Percentiles rank a stretch among this genome's conserved stretches.
Conservation (phyloP, 2,888 invertebrate species). For the Hydropsyche betteni region DNA sequence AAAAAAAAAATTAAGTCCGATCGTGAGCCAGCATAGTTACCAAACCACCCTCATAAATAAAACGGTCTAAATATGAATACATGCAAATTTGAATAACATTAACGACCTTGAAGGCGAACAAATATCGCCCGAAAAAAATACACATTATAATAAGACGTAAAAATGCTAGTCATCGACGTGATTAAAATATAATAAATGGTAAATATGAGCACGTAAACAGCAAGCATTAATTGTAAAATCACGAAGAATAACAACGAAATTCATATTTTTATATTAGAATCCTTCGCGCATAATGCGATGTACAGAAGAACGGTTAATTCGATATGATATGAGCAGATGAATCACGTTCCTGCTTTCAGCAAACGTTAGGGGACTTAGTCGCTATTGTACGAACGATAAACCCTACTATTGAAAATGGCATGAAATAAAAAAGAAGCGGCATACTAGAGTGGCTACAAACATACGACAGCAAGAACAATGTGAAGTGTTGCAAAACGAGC, state of each 20-base stretch:
- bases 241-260: background rate
- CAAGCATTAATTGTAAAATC: background rate
- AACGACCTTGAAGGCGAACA: slow-evolving; percentile 3
- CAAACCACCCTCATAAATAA: too few species aligned
- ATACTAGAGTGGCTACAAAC: too few species aligned
- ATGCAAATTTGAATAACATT: background rate
- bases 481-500: too few species aligned
- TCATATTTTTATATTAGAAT: background rate
- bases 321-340: slow-evolving; percentile 7
- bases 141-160: slow-evolving; percentile 4
- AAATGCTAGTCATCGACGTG: slow-evolving; percentile 18
- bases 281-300: background rate
- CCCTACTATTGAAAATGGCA: too few species aligned
- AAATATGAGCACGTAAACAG: background rate
- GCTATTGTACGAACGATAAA: too few species aligned
- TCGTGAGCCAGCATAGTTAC: too few species aligned
- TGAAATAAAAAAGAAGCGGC: too few species aligned
- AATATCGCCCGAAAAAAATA: slow-evolving; percentile 8
- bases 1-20: too few species aligned
- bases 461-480: too few species aligned
- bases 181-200: slow-evolving; percentile 20
- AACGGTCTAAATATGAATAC: too few species aligned
- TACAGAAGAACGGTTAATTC: background rate
- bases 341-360: slow-evolving; percentile 15
- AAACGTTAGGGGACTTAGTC: background rate